These are phyloP conservation scores for Elymnias hypermnestra DNA, from an alignment of 1,140 invertebrate genomes.

Conservation along the genomic window DNA sequence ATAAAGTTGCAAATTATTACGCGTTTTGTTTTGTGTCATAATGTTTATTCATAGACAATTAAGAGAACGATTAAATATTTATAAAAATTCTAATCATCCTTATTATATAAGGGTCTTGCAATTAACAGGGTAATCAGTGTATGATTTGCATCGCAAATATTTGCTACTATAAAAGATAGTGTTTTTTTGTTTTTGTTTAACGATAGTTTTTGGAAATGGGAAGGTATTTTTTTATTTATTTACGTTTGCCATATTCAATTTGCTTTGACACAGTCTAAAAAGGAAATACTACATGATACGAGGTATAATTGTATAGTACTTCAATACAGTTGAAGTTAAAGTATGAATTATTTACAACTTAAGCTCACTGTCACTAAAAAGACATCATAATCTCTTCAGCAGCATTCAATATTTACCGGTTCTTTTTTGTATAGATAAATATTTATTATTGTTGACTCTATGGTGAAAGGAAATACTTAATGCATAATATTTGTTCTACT, in stretches of 20 bases:
- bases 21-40: neutral
- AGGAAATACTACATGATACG: too few species aligned
- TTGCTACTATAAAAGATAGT: neutral
- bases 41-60: neutral
- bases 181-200: neutral
- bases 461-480: too few species aligned
- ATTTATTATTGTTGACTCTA: too few species aligned
- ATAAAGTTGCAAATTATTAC: neutral
- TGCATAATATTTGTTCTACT: too few species aligned
- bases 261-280: too few species aligned
- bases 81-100: conserved; percentile 11
- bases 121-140: neutral
- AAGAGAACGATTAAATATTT: neutral
- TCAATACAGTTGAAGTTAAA: too few species aligned
- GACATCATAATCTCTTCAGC: too few species aligned
- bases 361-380: too few species aligned
- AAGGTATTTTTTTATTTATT: neutral
- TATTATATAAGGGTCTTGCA: neutral
- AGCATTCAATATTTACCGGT: too few species aligned
- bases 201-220: neutral
- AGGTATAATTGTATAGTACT: too few species aligned
- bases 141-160: neutral
- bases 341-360: too few species aligned
- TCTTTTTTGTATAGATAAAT: too few species aligned
- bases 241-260: neutral